Evolutionary conservation across 2,888 invertebrate genomes (phyloP).

Genomic region (Hypercompe scribonia): DNA sequence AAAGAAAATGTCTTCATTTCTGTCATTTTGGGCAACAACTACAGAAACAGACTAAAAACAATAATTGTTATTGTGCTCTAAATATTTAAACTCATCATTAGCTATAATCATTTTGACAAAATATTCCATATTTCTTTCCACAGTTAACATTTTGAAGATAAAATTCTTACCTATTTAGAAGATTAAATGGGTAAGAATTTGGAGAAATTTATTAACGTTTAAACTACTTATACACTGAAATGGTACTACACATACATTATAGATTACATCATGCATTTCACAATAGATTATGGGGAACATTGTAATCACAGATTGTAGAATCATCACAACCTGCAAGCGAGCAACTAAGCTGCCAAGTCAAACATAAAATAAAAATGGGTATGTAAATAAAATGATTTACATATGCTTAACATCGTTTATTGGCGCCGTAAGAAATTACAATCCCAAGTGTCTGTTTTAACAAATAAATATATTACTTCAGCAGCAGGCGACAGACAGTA

Average conservation of each 20-base stretch:
- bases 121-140: no score
- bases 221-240: not conserved
- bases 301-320: not conserved
- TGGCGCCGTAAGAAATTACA: constrained; percentile 23
- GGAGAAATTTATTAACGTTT: no score
- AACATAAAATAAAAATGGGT: not conserved
- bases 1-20: no score
- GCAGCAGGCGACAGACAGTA: not conserved
- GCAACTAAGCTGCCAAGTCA: not conserved
- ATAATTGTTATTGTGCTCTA: no score
- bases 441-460: constrained; percentile 2
- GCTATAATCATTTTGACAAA: no score
- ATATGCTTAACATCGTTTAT: constrained; percentile 55
- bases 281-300: not conserved
- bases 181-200: no score
- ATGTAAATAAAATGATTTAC: constrained; percentile 31
- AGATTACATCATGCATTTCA: constrained; percentile 3
- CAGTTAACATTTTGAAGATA: no score
- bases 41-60: no score
- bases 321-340: not conserved
- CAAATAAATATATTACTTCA: not conserved
- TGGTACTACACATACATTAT: not conserved
- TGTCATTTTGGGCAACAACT: no score
- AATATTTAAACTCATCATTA: no score
- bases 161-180: no score